These are phyloP conservation scores for Speoplatyrhinus poulsoni DNA, from an alignment of 2,113 vertebrate genomes.

Conservation along the genomic window DNA sequence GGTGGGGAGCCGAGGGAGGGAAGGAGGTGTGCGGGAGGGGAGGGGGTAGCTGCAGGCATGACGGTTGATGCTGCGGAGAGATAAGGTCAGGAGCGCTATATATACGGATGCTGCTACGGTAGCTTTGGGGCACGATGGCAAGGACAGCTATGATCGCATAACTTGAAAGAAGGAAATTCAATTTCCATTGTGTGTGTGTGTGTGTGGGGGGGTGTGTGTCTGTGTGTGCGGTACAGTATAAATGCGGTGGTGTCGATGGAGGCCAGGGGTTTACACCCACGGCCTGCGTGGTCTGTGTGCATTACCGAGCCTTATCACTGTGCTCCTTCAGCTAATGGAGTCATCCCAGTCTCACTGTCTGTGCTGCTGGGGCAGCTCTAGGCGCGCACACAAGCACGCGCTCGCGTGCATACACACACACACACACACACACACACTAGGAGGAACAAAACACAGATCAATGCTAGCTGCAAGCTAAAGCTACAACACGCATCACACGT, in stretches of 20 bases:
- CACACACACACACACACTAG: background rate
- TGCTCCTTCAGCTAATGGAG: constrained; percentile 68
- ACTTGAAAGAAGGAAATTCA: constrained; percentile 18
- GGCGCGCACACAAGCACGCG: too few species aligned
- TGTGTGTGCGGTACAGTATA: background rate
- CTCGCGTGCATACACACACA: too few species aligned
- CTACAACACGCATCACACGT: constrained; percentile 6
- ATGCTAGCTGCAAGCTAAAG: constrained; percentile 8
- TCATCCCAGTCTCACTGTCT: constrained; percentile 59
- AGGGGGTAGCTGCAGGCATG: constrained; percentile 27
- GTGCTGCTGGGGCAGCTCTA: background rate
- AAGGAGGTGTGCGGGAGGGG: constrained; percentile 20
- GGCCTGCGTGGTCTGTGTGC: constrained; percentile 36
- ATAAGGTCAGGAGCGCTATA: constrained; percentile 54
- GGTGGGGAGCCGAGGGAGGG: background rate
- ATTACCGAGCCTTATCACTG: constrained; percentile 61
- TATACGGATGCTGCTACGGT: constrained; percentile 12
- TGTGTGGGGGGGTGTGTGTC: constrained; percentile 3
- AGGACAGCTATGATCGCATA: constrained; percentile 17
- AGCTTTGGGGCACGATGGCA: constrained; percentile 21
- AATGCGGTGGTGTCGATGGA: background rate
- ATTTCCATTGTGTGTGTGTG: background rate
- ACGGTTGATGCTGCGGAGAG: constrained; percentile 33
- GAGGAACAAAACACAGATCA: constrained; percentile 38
- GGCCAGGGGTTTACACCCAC: constrained; percentile 17